Conservation (phyloP, 2,888 invertebrate species). For the Catocala sponsa region DNA sequence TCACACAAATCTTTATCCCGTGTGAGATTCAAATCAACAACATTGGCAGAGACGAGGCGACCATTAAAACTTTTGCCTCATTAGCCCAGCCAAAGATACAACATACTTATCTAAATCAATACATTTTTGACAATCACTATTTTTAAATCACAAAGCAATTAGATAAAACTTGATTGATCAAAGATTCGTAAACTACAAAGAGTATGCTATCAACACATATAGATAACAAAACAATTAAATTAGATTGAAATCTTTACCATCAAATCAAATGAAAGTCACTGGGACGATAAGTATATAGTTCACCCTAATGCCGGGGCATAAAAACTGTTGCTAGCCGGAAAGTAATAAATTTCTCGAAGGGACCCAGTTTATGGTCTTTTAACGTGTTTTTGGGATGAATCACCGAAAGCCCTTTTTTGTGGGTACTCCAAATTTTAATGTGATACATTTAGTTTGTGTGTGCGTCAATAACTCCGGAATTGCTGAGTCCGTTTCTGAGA, state of each 20-base stretch:
- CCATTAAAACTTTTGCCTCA: too few species aligned
- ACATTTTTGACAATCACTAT: too few species aligned
- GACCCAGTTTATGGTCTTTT: conserved; percentile 24
- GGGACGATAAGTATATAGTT: conserved; percentile 2
- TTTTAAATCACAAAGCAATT: too few species aligned
- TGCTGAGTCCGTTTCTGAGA: conserved; percentile 21
- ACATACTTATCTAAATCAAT: too few species aligned
- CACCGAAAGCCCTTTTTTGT: conserved; percentile 29
- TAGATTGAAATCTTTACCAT: not conserved
- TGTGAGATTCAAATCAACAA: too few species aligned
- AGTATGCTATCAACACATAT: too few species aligned
- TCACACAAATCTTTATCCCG: too few species aligned
- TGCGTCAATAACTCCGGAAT: conserved; percentile 9
- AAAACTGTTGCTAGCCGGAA: conserved; percentile 43
- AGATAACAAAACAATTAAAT: too few species aligned
- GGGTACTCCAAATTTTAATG: conserved; percentile 1
- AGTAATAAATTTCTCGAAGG: conserved; percentile 26
- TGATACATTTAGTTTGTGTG: conserved; percentile 13
- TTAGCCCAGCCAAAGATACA: too few species aligned
- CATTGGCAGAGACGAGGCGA: too few species aligned
- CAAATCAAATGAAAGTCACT: conserved; percentile 4
- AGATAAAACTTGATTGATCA: too few species aligned
- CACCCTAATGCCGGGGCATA: conserved; percentile 28
- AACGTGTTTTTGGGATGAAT: conserved; percentile 26
- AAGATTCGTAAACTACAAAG: too few species aligned